Conservation (phyloP, 2,113 vertebrate species). For the Cottus gobio region DNA sequence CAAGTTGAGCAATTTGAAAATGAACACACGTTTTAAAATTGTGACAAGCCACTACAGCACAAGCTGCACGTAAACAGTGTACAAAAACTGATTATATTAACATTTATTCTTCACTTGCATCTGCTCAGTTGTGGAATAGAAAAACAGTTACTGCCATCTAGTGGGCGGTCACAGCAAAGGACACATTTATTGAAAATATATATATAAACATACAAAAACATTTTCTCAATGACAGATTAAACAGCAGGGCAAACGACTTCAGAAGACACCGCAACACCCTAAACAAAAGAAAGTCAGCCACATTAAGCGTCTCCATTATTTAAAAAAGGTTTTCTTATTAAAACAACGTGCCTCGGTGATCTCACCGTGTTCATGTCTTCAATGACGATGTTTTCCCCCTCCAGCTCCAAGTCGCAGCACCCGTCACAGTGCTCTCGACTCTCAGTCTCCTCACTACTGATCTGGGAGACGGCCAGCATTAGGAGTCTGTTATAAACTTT, state of each 20-base stretch:
- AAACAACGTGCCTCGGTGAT: too few relatives aligned
- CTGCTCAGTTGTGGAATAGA: neutral
- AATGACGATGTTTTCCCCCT: conserved; percentile 60
- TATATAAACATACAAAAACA: conserved; percentile 47
- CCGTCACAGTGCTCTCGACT: too few relatives aligned
- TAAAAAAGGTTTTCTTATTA: too few relatives aligned
- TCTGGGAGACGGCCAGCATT: too few relatives aligned
- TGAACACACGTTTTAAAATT: neutral
- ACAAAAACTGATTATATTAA: neutral
- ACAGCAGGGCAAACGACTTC: conserved; percentile 29
- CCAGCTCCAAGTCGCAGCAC: too few relatives aligned
- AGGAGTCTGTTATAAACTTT: too few relatives aligned
- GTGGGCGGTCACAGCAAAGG: conserved; percentile 27
- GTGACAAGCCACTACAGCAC: neutral
- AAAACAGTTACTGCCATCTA: conserved; percentile 62
- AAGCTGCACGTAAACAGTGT: neutral
- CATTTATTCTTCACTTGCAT: neutral
- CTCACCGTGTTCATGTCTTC: conserved; percentile 65
- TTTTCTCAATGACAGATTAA: conserved; percentile 38
- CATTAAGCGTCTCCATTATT: too few relatives aligned
- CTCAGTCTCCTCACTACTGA: too few relatives aligned
- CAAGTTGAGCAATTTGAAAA: neutral
- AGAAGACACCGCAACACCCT: conserved; percentile 38
- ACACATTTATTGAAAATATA: conserved; percentile 59
- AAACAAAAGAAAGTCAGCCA: neutral